Evolutionary conservation across 2,113 vertebrate genomes (phyloP), one percentile per base, ranked within the genome.

Genomic region (Platichthys stellatus): DNA sequence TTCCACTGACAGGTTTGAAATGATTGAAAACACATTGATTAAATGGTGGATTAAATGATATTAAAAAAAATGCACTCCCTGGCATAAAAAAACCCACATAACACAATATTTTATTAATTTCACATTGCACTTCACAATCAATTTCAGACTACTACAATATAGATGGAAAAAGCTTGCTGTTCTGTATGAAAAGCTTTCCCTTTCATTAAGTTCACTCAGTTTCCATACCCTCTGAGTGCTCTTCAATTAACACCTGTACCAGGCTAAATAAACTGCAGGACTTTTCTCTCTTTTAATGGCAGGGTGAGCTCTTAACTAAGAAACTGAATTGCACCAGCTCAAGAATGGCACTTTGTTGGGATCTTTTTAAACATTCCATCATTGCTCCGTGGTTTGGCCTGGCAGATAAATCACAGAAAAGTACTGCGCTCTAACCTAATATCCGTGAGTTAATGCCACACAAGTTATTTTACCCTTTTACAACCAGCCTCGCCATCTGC

Each of bases 61-160:
- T 70, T 77, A 75, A 56, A 23, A 20, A 35, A 62, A 78, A 75
- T 18, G 24, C 65, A 78, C 76, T 69, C 24, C 10, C 54, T 73
- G 62, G 28, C 65, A 78, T 79, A 86, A 56, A 70, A 28, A 87
- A 82, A 82, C 47, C 40, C 40, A 43, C 40, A 43, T 43, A 43
- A 86, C 72, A 90, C 83, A 78, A 89, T 86, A 86, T 61, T 85
- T 31, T 86, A 74, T 64, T 58, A 28, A 83, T 85, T 89, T 77
- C 76, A 89, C 85, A 78, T 76, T 65, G 72, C 72, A 91, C 85
- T 54, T 66, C 77, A 93, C 86, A 83, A 79, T 85, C 35, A 57
- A 70, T 84, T 81, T 76, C 24, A 79, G 87, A 63, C 63, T 79
- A 86, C 72, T 81, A 90, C 74, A 86, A 53, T 65, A 82, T 65